A percentile compares a stretch with the other conserved stretches of the same genome.
These are phyloP conservation scores for Gorsachius magnificus DNA, from an alignment of 2,797 vertebrate genomes.

Conservation along the genomic window DNA sequence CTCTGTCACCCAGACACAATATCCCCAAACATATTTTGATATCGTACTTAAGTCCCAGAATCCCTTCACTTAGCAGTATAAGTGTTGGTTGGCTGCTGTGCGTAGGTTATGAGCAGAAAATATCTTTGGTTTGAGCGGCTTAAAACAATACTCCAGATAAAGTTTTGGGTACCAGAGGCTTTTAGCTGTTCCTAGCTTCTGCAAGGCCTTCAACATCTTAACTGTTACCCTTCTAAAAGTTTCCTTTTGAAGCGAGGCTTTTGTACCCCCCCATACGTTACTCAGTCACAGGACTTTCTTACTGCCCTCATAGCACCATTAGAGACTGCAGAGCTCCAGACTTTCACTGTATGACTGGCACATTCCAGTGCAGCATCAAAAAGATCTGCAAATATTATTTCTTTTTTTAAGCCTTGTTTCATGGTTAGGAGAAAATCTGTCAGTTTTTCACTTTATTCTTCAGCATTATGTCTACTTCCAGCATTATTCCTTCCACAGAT, in stretches of 20 bases:
- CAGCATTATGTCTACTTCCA: not conserved
- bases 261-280: not conserved
- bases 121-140: not conserved
- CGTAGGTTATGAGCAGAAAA: not conserved
- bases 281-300: not conserved
- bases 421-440: not conserved
- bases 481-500: not conserved
- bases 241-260: not conserved
- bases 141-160: not conserved
- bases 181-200: not conserved
- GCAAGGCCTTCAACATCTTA: not conserved
- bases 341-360: not conserved
- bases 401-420: not conserved
- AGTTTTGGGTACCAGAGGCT: not conserved
- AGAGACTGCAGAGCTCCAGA: not conserved
- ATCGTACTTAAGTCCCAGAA: not conserved
- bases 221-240: not conserved
- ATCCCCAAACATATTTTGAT: not conserved
- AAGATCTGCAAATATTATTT: too few relatives aligned
- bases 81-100: not conserved
- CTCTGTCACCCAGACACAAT: not conserved
- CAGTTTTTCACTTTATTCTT: not conserved
- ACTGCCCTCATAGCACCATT: not conserved
- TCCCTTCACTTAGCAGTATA: not conserved
- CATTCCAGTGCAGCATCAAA: not conserved